Percentiles rank a stretch among this genome's conserved stretches.
These are phyloP conservation scores for Chelmon rostratus DNA, from an alignment of 2,797 vertebrate genomes.

Conservation along the genomic window DNA sequence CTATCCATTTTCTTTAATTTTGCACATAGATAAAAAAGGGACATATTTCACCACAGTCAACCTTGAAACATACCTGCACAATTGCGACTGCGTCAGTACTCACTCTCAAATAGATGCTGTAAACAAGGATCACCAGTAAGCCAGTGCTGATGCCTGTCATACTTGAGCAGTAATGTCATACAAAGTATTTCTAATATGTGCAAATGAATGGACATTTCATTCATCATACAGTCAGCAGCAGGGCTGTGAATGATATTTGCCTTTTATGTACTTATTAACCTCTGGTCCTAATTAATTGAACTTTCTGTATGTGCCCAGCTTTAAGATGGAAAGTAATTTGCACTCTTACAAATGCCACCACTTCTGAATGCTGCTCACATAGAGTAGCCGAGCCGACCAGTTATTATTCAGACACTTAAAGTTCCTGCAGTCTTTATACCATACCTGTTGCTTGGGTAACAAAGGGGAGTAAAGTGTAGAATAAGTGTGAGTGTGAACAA, in stretches of 20 bases:
- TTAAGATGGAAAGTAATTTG: not conserved
- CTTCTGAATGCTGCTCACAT: not conserved
- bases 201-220: slow-evolving; percentile 21
- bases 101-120: not conserved
- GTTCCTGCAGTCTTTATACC: not conserved
- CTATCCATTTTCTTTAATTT: not conserved
- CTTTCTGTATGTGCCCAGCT: not conserved
- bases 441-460: not conserved
- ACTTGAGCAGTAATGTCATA: not conserved
- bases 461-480: not conserved
- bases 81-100: not conserved
- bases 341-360: not conserved
- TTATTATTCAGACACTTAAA: not conserved
- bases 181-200: slow-evolving; percentile 4
- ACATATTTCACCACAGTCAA: not conserved
- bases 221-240: slow-evolving; percentile 6
- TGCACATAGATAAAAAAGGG: not conserved
- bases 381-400: not conserved
- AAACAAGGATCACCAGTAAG: not conserved
- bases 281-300: slow-evolving; percentile 5
- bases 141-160: too few relatives aligned
- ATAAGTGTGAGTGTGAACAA: slow-evolving; percentile 2
- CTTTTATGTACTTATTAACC: slow-evolving; percentile 12
- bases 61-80: not conserved
- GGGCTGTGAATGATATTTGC: slow-evolving; percentile 3